Base-by-base conservation (phyloP, 2,113 vertebrate genomes). In the Geococcyx californianus region DNA sequence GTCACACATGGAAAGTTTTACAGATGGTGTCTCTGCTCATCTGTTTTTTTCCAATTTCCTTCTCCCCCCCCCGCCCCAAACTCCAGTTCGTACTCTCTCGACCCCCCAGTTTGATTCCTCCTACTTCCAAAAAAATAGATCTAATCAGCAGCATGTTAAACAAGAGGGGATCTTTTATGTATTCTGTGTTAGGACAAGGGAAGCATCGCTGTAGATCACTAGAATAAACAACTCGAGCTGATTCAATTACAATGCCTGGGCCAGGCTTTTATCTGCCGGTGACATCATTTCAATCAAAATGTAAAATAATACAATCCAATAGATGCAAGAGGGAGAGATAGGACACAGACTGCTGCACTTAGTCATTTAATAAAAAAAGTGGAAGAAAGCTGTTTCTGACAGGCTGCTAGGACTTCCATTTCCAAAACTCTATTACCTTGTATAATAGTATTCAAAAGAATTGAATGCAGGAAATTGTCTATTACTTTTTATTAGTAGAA, bases 241-340 rank as follows among this genome's bases (percentile, higher is more conserved):
- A 99, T 99, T 99, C 99, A 99, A 99, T 99, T 99, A 99, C 99
- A 99, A 98, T 97, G 98, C 97, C 93, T 98, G 97, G 98, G 98
- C 98, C 97, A 94, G 87, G 98, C 98, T 99, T 99, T 99, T 99
- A 99, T 99, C 99, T 99, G 98, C 96, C 90, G 72, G 94, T 98
- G 99, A 99, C 99, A 99, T 99, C 99, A 99, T 99, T 99, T 99
- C 99, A 99, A 99, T 99, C 99, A 99, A 99, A 99, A 99, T 99
- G 99, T 99, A 99, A 99, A 99, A 99, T 99, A 99, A 99, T 99
- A 99, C 99, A 99, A 99, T 98, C 98, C 98, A 98, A 98, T 98
- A 98, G 98, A 98, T 98, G 98, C 98, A 98, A 98, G 98, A 98
- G 98, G 98, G 88, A 92, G 98, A 99, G 99, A 99, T 98, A 98